These are phyloP conservation scores for Chymomyza costata DNA, from an alignment of 1,140 invertebrate species.

Conservation along the genomic window DNA sequence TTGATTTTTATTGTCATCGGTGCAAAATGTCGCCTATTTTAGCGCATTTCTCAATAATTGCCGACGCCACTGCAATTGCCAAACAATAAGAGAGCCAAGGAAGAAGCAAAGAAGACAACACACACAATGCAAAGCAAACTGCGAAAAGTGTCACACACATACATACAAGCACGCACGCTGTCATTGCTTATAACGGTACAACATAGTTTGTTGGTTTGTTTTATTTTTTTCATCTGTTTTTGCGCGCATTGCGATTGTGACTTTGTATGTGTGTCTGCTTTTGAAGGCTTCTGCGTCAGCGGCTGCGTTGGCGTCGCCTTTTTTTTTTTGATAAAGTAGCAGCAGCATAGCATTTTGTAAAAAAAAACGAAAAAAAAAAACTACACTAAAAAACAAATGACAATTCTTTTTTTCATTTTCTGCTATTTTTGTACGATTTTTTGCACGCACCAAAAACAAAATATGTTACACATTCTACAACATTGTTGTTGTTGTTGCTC, in stretches of 20 bases:
- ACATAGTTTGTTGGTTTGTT: constrained; percentile 13
- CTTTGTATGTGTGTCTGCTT: not conserved
- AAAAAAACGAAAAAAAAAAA: not conserved
- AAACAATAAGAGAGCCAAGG: not conserved
- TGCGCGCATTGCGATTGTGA: not conserved
- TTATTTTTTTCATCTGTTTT: constrained; percentile 20
- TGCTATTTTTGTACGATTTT: constrained; percentile 5
- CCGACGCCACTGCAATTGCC: constrained; percentile 10
- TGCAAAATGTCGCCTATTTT: constrained; percentile 3
- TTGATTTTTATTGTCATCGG: constrained; percentile 37
- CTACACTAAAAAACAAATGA: not conserved
- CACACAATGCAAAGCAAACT: not conserved
- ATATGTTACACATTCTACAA: constrained; percentile 10
- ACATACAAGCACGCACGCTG: not conserved
- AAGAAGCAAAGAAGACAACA: not conserved
- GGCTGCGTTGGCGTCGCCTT: not conserved
- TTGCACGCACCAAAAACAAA: not conserved
- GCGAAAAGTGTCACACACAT: not conserved
- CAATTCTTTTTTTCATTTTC: constrained; percentile 9
- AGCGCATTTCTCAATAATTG: constrained; percentile 20
- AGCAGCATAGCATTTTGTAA: not conserved
- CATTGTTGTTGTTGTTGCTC: constrained; percentile 24
- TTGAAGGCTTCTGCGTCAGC: not conserved
- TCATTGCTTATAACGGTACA: constrained; percentile 18
- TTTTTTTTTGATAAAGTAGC: constrained; percentile 8